phyloP scores from a whole-genome alignment of 2,888 invertebrate genomes.

The Diplazon laetatorius region DNA sequence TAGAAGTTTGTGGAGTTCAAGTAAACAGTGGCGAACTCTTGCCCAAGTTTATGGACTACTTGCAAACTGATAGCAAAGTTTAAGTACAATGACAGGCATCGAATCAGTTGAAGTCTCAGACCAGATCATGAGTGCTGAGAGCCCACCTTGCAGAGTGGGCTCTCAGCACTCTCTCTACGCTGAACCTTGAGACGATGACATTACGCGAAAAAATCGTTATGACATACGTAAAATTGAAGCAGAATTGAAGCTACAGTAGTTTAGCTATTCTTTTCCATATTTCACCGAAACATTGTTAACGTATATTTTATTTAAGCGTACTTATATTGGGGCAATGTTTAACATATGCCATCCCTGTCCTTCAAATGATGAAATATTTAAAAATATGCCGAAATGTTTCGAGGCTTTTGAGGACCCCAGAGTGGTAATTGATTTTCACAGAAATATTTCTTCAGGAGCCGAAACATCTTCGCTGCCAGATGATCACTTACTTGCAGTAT shows the following conservation, averaged over 20 bases:
- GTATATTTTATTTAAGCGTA: no score
- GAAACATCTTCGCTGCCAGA: conserved; percentile 58
- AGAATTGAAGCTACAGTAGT: conserved; percentile 20
- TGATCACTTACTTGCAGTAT: conserved; percentile 62
- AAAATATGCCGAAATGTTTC: conserved; percentile 67
- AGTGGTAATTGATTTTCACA: conserved; percentile 67
- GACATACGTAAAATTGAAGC: conserved; percentile 24
- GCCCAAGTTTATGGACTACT: conserved; percentile 35
- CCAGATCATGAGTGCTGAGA: no score
- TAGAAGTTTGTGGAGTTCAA: conserved; percentile 24
- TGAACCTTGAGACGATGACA: conserved; percentile 31
- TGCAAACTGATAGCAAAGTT: conserved; percentile 17
- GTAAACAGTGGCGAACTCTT: conserved; percentile 34
- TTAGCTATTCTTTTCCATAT: not conserved
- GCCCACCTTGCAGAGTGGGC: conserved; percentile 26
- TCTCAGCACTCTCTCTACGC: conserved; percentile 20
- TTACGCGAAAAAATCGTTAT: conserved; percentile 23
- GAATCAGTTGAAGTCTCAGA: conserved; percentile 32
- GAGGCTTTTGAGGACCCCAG: conserved; percentile 59
- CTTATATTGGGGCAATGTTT: not conserved
- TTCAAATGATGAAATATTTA: conserved; percentile 50
- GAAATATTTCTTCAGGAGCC: conserved; percentile 64
- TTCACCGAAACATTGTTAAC: no score
- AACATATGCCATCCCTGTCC: conserved; percentile 18
- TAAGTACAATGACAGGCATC: conserved; percentile 32